phyloP scores from a whole-genome alignment of 2,113 vertebrate species.

The Hippolais icterina region DNA sequence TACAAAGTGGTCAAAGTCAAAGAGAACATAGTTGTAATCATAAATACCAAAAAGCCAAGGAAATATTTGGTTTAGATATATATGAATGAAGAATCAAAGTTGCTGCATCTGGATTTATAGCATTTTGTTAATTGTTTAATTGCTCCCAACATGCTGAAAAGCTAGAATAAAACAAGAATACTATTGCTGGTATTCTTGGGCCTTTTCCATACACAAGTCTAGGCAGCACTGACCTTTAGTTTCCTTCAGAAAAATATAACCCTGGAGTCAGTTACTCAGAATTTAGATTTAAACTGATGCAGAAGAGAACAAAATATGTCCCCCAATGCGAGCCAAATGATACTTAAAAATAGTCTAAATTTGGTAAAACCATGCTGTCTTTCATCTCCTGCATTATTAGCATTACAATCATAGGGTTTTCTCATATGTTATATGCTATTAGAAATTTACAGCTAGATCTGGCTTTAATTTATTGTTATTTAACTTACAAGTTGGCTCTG shows the following conservation, averaged over 20 bases:
- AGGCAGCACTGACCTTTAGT: background rate
- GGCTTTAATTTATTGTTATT: background rate
- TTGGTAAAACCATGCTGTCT: background rate
- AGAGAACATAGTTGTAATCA: background rate
- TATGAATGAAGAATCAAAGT: background rate
- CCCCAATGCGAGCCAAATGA: background rate
- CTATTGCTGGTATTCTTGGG: background rate
- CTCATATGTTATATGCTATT: background rate
- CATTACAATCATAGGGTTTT: background rate
- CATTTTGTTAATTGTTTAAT: background rate
- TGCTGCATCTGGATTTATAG: background rate
- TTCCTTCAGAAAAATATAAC: background rate
- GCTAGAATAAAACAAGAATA: background rate
- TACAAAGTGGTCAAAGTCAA: background rate
- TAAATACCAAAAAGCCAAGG: background rate
- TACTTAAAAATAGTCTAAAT: background rate
- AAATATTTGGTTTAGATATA: background rate
- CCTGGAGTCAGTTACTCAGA: background rate
- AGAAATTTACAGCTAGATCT: background rate
- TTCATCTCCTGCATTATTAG: background rate
- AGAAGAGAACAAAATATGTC: background rate
- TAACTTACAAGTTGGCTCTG: background rate
- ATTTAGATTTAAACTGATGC: background rate
- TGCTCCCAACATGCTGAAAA: background rate
- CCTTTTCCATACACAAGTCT: background rate